Evolutionary conservation across 2,113 vertebrate genomes (phyloP).

Genomic region (zebrafish (Danio rerio)): DNA sequence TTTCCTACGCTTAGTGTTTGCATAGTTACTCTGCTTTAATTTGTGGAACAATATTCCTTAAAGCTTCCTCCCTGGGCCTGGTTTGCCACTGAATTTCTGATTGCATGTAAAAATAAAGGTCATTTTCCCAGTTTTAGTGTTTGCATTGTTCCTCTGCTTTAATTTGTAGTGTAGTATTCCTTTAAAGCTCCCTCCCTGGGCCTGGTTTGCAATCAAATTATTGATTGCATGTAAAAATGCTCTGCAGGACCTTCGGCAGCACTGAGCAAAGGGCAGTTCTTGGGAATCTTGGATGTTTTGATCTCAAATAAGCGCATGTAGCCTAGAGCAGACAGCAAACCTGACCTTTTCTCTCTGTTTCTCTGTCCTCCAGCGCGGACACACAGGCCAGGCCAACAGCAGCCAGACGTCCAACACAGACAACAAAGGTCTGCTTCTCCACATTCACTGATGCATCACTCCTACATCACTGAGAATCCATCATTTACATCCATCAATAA

Average conservation of each 20-base stretch:
- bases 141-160: too few species aligned
- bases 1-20: too few species aligned
- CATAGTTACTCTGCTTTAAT: too few species aligned
- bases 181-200: not conserved
- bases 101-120: not conserved
- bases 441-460: too few species aligned
- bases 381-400: conserved; percentile 58
- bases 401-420: conserved; percentile 54
- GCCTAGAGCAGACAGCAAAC: not conserved
- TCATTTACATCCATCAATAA: too few species aligned
- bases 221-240: conserved; percentile 21
- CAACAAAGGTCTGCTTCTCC: conserved; percentile 59
- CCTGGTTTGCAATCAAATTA: conserved; percentile 1
- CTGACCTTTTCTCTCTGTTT: conserved; percentile 21
- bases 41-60: not conserved
- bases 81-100: conserved; percentile 6
- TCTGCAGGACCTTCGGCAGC: not conserved
- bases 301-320: conserved; percentile 5
- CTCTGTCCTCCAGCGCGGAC: conserved; percentile 49
- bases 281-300: not conserved
- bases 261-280: not conserved
- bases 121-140: too few species aligned
- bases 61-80: not conserved
- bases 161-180: not conserved
- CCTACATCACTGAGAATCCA: too few species aligned